Evolutionary conservation across 2,113 vertebrate species (phyloP), one percentile per base, ranked within the genome.

Genomic region (Ariopsis seemanni): DNA sequence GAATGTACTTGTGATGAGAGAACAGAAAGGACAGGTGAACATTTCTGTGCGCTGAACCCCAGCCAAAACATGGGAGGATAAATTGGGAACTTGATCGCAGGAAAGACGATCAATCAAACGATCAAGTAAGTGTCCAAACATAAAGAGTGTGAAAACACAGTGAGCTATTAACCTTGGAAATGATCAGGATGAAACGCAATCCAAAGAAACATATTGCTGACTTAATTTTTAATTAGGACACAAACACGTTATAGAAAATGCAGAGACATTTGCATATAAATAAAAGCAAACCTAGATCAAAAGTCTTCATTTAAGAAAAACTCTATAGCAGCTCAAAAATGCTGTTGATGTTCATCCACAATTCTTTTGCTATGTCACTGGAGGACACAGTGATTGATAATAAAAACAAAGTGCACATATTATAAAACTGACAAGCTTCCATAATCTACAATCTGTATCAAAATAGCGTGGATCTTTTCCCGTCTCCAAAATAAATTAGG

Each of bases 401-500:
- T 62, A 86, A 89, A 86, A 86, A 80, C 57, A 57, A 84, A 67
- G 27, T 12, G 22, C 72, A 55, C 18, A 55, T 55, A 79, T 50
- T 88, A 88, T 77, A 86, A 86, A 69, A 89, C 60, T 42, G 15
- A 18, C 55, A n/a, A 83, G 7, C 30, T 74, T 85, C 25, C 20
- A 30, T 12, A 57, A 57, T 0, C 22, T 42, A 30, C 18, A 57
- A 57, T 0, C 22, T 42, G 50, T 88, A 88, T 55, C 74, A 88
- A 90, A 90, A 88, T 84, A 88, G 67, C 48, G 0, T 30, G 5
- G 52, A 42, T 85, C 22, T 53, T 72, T 75, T 87, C 52, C 67
- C 62, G 53, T 84, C 11, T 60, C 72, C n/a, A 6, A 55, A 87
- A 87, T 87, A 90, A 90, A 48, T 88, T 88, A 79, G 7, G 48